Percentiles rank a stretch among this genome's conserved stretches.
phyloP scores from a whole-genome alignment of 2,113 vertebrate genomes.

The Columba janthina region DNA sequence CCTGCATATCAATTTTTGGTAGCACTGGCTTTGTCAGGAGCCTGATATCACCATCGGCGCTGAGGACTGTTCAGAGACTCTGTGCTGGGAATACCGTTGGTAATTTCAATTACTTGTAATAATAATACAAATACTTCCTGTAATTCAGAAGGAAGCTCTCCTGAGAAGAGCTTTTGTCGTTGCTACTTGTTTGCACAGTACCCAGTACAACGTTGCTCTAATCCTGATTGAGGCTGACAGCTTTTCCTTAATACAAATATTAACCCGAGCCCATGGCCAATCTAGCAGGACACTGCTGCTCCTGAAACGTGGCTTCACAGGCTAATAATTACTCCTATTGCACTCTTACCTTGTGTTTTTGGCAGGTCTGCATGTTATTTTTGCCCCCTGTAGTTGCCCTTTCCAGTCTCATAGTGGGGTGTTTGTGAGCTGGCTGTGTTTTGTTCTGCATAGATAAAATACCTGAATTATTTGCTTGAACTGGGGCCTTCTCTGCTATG shows the following conservation, averaged over 20 bases:
- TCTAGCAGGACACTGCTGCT: background rate
- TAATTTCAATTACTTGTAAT: background rate
- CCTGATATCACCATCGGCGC: background rate
- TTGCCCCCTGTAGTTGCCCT: background rate
- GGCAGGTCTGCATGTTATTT: background rate
- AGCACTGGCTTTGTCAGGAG: background rate
- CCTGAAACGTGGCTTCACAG: background rate
- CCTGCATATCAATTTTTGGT: background rate
- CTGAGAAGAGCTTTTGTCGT: background rate
- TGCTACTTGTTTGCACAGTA: background rate
- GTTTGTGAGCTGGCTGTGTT: background rate
- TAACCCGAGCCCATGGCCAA: background rate
- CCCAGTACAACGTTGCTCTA: background rate
- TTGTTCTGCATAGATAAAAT: background rate
- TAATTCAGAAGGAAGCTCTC: background rate
- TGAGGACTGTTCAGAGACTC: background rate
- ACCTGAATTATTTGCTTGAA: background rate
- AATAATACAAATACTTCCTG: background rate
- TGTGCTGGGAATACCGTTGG: background rate
- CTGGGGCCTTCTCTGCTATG: background rate
- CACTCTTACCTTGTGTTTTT: fast-evolving
- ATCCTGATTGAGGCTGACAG: background rate
- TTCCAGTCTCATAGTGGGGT: fast-evolving
- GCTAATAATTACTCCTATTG: fast-evolving
- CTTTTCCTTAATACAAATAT: background rate